These are phyloP conservation scores for Drosophila nebulosa DNA, from an alignment of 1,140 invertebrate species.

Conservation along the genomic window DNA sequence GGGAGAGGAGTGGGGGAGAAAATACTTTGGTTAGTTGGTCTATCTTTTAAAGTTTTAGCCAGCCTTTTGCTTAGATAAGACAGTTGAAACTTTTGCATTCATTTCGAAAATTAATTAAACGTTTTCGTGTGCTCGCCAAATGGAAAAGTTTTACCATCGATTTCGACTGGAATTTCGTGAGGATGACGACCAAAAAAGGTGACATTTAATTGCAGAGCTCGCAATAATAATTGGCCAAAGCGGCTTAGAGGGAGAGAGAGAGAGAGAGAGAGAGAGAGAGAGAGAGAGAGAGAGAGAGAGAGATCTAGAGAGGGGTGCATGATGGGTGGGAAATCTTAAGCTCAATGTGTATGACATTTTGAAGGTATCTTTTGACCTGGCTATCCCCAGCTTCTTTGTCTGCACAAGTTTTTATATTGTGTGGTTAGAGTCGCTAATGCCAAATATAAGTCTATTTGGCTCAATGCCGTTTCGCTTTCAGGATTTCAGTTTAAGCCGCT, in stretches of 20 bases:
- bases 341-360: background rate
- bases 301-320: background rate
- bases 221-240: slow-evolving; percentile 52
- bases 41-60: slow-evolving; percentile 49
- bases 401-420: background rate
- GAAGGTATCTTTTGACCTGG: background rate
- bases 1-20: background rate
- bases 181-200: slow-evolving; percentile 28
- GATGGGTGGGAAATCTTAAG: background rate
- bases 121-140: slow-evolving; percentile 21
- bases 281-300: no score
- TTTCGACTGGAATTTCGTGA: slow-evolving; percentile 27
- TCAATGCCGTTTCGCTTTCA: slow-evolving; percentile 7
- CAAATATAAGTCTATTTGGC: background rate
- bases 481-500: slow-evolving; percentile 22
- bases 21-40: slow-evolving; percentile 41
- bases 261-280: no score
- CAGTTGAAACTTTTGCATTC: slow-evolving; percentile 36
- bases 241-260: slow-evolving; percentile 25
- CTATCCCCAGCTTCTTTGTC: background rate
- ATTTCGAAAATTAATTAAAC: slow-evolving; percentile 55
- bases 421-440: background rate
- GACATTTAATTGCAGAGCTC: slow-evolving; percentile 42
- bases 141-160: slow-evolving; percentile 11
- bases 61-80: slow-evolving; percentile 30